A percentile compares a stretch with the other conserved stretches of the same genome.
Evolutionary conservation across 2,888 invertebrate species (phyloP).

Genomic region (Apodemia hepburni): DNA sequence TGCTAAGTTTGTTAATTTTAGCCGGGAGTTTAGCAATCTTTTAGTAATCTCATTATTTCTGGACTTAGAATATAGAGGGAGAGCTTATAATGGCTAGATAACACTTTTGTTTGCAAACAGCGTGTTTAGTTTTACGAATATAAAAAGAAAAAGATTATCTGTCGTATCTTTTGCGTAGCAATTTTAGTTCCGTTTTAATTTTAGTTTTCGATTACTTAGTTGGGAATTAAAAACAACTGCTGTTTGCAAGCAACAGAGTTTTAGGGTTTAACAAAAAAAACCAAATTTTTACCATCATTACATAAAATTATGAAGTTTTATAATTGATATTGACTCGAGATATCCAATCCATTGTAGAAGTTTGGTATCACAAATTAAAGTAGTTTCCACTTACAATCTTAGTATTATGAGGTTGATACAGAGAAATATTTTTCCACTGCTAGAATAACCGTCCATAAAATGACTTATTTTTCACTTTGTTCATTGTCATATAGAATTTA

Average conservation of each 20-base stretch:
- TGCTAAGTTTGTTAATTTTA: constrained; percentile 32
- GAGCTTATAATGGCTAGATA: constrained; percentile 44
- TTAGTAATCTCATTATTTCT: constrained; percentile 64
- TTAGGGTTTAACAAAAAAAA: no score
- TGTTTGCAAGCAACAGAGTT: neutral
- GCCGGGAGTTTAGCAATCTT: constrained; percentile 64
- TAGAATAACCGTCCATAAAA: constrained; percentile 36
- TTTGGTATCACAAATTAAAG: no score
- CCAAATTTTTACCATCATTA: no score
- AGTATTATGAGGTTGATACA: neutral
- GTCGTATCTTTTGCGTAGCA: neutral
- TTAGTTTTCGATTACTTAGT: neutral
- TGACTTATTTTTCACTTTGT: constrained; percentile 41
- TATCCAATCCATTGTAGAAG: neutral
- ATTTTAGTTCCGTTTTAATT: neutral
- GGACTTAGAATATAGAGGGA: constrained; percentile 54
- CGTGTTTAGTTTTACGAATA: neutral
- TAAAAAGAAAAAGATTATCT: neutral
- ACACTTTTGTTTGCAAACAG: neutral
- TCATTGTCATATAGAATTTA: constrained; percentile 64
- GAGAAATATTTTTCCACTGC: constrained; percentile 52
- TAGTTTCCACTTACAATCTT: no score
- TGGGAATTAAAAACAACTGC: neutral
- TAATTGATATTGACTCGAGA: neutral
- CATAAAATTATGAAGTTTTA: neutral